Conservation (phyloP, 2,888 invertebrate genomes). For the Agrotis clavis region DNA sequence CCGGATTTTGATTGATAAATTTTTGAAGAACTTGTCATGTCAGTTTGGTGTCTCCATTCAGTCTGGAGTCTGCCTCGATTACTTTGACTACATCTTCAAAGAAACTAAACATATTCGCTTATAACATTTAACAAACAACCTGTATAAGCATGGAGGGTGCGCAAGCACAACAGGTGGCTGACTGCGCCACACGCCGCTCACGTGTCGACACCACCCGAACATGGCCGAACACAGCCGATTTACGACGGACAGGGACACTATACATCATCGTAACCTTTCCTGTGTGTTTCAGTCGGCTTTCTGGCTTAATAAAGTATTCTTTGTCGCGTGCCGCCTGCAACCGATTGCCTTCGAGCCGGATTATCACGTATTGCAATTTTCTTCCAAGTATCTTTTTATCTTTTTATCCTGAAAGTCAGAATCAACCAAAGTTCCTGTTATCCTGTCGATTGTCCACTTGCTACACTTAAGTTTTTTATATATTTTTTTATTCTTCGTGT, state of each 20-base stretch:
- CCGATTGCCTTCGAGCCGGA: constrained; percentile 20
- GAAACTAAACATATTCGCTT: neutral
- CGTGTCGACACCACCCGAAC: constrained; percentile 65
- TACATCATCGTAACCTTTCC: constrained; percentile 45
- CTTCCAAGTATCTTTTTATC: neutral
- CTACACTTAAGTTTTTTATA: too few species aligned
- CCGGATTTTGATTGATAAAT: neutral
- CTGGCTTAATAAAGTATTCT: constrained; percentile 15
- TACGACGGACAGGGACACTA: constrained; percentile 30
- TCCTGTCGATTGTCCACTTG: too few species aligned
- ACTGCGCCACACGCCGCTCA: constrained; percentile 66
- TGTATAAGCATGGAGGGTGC: constrained; percentile 71
- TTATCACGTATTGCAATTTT: neutral
- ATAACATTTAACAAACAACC: constrained; percentile 55
- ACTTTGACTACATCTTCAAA: neutral
- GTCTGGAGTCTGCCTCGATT: too few species aligned
- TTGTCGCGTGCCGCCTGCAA: constrained; percentile 58
- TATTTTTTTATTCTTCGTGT: too few species aligned
- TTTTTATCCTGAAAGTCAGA: too few species aligned
- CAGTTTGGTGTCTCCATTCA: too few species aligned
- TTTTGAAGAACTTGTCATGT: too few species aligned
- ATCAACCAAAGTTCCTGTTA: too few species aligned
- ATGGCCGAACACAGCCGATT: constrained; percentile 45
- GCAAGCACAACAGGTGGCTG: constrained; percentile 76
- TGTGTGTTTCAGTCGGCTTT: constrained; percentile 7